Percentiles rank a stretch among this genome's conserved stretches.
Conservation (phyloP, 2,113 vertebrate species). For the Lycocorax pyrrhopterus region DNA sequence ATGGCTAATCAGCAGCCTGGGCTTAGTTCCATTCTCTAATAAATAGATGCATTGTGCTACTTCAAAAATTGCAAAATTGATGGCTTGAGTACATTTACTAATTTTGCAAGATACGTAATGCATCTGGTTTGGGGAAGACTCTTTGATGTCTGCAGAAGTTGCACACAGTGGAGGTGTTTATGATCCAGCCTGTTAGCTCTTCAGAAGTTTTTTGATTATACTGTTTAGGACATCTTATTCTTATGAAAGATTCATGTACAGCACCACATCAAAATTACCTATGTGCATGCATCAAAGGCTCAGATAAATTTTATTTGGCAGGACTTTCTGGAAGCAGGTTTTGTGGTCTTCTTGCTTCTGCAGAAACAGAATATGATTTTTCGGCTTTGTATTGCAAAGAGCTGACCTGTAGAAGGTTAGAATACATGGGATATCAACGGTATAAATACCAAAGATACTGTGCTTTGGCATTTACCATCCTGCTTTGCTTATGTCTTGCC, state of each 20-base stretch:
- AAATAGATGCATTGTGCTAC: constrained; percentile 27
- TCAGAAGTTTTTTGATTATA: not conserved
- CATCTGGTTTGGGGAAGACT: not conserved
- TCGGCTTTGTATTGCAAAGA: not conserved
- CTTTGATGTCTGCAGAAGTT: not conserved
- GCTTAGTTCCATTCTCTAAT: constrained; percentile 38
- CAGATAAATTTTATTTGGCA: not conserved
- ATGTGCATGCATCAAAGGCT: not conserved
- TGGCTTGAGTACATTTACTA: constrained; percentile 30
- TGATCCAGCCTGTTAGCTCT: not conserved
- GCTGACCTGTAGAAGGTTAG: not conserved
- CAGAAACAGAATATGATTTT: not conserved
- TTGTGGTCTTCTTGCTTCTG: not conserved
- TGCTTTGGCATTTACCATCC: not conserved
- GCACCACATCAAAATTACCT: not conserved
- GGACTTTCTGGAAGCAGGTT: not conserved
- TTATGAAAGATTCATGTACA: not conserved
- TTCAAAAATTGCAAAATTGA: constrained; percentile 26
- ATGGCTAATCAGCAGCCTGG: constrained; percentile 22
- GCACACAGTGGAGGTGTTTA: not conserved
- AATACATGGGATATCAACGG: not conserved
- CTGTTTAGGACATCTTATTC: not conserved
- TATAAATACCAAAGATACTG: not conserved
- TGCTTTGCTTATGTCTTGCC: not conserved
- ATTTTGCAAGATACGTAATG: not conserved